Evolutionary conservation across 2,113 vertebrate species (phyloP).

Genomic region (Empidonax traillii): DNA sequence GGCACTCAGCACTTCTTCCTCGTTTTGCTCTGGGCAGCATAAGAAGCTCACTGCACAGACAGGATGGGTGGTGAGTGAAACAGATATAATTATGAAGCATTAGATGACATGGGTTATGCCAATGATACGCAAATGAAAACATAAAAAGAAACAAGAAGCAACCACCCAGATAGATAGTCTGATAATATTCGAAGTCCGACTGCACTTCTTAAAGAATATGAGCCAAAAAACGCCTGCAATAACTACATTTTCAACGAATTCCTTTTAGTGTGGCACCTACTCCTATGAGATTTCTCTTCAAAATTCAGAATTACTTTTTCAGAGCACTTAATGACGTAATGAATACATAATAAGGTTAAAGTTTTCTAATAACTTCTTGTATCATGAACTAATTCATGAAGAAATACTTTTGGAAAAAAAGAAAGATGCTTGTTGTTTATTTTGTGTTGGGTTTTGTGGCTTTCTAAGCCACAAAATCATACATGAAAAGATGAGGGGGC

Average conservation of each 20-base stretch:
- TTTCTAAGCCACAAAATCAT: neutral
- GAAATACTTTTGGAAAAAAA: neutral
- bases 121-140: slow-evolving; percentile 74
- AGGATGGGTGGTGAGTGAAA: slow-evolving; percentile 87
- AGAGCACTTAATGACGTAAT: neutral
- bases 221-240: slow-evolving; percentile 27
- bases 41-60: slow-evolving; percentile 96
- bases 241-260: neutral
- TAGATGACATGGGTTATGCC: slow-evolving; percentile 84
- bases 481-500: neutral
- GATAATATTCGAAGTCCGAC: slow-evolving; percentile 37
- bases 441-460: neutral
- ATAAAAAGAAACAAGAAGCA: slow-evolving; percentile 79
- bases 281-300: neutral
- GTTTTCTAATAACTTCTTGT: neutral
- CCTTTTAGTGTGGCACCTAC: neutral
- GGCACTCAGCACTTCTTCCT: slow-evolving; percentile 98
- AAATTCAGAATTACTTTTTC: neutral
- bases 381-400: neutral
- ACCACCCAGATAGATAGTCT: slow-evolving; percentile 60
- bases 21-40: slow-evolving; percentile 98
- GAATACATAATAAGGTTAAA: neutral
- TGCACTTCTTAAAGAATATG: slow-evolving; percentile 18
- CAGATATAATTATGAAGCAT: slow-evolving; percentile 81
- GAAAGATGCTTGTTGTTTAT: neutral